phyloP scores from a whole-genome alignment of 1,140 invertebrate genomes.

The Plutomurus gul region DNA sequence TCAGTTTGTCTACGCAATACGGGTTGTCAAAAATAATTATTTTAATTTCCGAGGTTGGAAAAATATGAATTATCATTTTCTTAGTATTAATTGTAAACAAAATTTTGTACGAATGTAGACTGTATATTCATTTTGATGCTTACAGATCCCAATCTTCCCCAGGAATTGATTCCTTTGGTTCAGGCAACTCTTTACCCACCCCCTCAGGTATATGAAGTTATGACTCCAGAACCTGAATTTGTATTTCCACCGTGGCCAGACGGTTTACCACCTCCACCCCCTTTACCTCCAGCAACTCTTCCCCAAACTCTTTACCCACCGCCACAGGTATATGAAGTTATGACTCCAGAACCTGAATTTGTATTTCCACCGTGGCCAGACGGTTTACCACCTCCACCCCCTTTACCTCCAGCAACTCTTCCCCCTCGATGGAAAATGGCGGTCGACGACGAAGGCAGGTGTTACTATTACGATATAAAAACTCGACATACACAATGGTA shows the following conservation, averaged over 20 bases:
- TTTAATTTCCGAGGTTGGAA: no score
- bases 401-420: constrained; percentile 44
- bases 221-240: not conserved
- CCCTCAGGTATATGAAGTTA: not conserved
- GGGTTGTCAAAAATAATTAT: no score
- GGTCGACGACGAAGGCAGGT: constrained; percentile 75
- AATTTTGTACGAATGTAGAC: not conserved
- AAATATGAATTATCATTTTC: no score
- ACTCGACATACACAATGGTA: constrained; percentile 85
- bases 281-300: constrained; percentile 44
- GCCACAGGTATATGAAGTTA: not conserved
- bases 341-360: not conserved
- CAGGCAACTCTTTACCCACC: constrained; percentile 32
- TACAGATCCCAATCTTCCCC: constrained; percentile 50
- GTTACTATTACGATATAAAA: constrained; percentile 89
- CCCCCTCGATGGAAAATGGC: constrained; percentile 74
- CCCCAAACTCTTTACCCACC: no score
- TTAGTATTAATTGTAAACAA: not conserved
- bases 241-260: constrained; percentile 49
- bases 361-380: constrained; percentile 49
- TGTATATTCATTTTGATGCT: not conserved
- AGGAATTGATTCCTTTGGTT: constrained; percentile 40
- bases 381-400: constrained; percentile 50
- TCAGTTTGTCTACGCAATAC: no score
- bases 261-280: constrained; percentile 50